Percentiles rank a stretch among this genome's conserved stretches.
phyloP scores from a whole-genome alignment of 1,140 invertebrate genomes.

The Pseudomyrmex dendroicus region DNA sequence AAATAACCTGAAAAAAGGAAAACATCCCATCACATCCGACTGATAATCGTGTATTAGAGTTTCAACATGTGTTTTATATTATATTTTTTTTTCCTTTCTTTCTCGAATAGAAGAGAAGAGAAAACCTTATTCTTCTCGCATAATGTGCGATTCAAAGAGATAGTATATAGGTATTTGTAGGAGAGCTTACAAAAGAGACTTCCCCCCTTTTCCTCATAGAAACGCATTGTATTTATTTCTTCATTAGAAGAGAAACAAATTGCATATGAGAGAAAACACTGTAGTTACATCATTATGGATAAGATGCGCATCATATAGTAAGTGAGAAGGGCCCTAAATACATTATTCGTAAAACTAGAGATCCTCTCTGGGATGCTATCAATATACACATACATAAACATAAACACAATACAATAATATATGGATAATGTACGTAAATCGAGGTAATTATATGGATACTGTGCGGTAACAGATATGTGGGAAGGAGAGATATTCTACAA shows the following conservation, averaged over 20 bases:
- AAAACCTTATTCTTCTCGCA: slow-evolving; percentile 51
- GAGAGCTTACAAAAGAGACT: slow-evolving; percentile 39
- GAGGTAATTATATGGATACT: slow-evolving; percentile 41
- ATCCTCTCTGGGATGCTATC: slow-evolving; percentile 21
- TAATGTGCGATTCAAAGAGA: slow-evolving; percentile 40
- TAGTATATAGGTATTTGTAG: slow-evolving; percentile 61
- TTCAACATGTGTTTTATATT: slow-evolving; percentile 57
- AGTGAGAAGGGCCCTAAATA: slow-evolving; percentile 56
- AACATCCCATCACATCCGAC: neutral
- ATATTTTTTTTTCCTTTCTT: slow-evolving; percentile 39
- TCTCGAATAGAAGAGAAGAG: slow-evolving; percentile 22
- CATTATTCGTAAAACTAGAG: slow-evolving; percentile 33
- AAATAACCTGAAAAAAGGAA: slow-evolving; percentile 47
- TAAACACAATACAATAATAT: slow-evolving; percentile 44
- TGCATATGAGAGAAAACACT: slow-evolving; percentile 5
- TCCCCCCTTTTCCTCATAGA: neutral
- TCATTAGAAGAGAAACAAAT: slow-evolving; percentile 20
- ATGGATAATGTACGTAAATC: slow-evolving; percentile 53
- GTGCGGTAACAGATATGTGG: slow-evolving; percentile 37
- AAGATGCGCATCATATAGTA: slow-evolving; percentile 16
- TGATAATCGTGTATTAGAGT: slow-evolving; percentile 54
- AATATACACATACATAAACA: no score
- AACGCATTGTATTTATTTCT: slow-evolving; percentile 53
- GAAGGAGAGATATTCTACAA: slow-evolving; percentile 50
- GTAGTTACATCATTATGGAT: slow-evolving; percentile 26